Evolutionary conservation across 2,888 invertebrate species (phyloP), one percentile per base, ranked within the genome.

Genomic region (Aleiodes testaceus): DNA sequence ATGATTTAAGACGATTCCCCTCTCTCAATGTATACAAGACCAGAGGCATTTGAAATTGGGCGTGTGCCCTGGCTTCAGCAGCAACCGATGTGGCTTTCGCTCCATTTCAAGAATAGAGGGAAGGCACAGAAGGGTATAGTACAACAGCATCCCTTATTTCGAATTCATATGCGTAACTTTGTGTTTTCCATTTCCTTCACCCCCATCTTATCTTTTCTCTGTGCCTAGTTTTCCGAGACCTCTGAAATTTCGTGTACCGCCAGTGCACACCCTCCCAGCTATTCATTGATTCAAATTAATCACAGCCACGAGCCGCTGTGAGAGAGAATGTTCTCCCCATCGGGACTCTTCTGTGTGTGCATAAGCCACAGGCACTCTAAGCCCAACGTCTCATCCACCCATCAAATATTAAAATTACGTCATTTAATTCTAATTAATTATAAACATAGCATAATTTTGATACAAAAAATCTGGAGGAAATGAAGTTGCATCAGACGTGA

Each of bases 271-370:
- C 85, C 86, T 83, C 81, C 78, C 77, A 83, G 81, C 85, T 80
- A 86, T 87, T 87, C 85, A 85, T 84, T 81, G 83, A 86, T 85
- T 87, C 85, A 86, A 87, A 87, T 87, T 87, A 87, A 87, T 87
- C 87, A 87, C 86, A 82, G 82, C 85, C 82, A 76, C 79, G 78
- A 77, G 79, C 75, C 79, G 4, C 6, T 7, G 7, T 2, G 7
- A 11, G 36, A 77, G 79, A 77, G 72, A 65, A 73, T 42, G 52
- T 9, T 11, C 50, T 4, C 50, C 30, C 53, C 12, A 44, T 49
- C 61, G 22, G 16, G 16, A 26, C 64, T 42, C n/a, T 26, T 26
- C 26, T 59, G 59, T 49, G 52, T 16, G 61, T 66, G 77, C 75
- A 71, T 71, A 75, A 72, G 71, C 72, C 70, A 72, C 50, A 47